Percentiles rank a stretch among this genome's conserved stretches.
Evolutionary conservation across 2,888 invertebrate genomes (phyloP).

Genomic region (Lucinisca nassula): DNA sequence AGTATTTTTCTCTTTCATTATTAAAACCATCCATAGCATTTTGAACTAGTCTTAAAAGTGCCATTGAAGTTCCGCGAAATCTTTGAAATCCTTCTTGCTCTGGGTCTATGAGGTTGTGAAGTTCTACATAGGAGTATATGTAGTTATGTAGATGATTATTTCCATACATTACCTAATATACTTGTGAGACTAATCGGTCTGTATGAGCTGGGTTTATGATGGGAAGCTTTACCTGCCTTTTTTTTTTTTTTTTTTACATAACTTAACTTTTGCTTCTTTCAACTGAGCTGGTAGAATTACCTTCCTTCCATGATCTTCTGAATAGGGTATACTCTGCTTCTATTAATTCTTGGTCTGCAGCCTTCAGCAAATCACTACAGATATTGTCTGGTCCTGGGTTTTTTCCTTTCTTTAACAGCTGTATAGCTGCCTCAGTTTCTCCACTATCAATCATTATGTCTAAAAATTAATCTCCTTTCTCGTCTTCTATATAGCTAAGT

Average conservation of each 20-base stretch:
- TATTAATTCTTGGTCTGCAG: not conserved
- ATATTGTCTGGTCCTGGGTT: constrained; percentile 5
- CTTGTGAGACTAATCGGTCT: constrained; percentile 42
- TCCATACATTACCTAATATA: constrained; percentile 22
- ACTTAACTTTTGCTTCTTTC: constrained; percentile 30
- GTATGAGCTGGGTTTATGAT: constrained; percentile 10
- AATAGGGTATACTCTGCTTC: not conserved
- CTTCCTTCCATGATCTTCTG: not conserved
- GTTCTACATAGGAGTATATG: constrained; percentile 14
- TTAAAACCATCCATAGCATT: constrained; percentile 31
- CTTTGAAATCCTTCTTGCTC: constrained; percentile 34
- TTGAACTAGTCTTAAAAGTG: constrained; percentile 22
- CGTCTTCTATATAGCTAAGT: not conserved
- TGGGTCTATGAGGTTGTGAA: not conserved
- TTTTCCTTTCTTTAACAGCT: not conserved
- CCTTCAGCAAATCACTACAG: not conserved
- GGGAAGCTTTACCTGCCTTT: constrained; percentile 20
- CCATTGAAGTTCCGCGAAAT: constrained; percentile 1
- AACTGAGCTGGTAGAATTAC: constrained; percentile 19
- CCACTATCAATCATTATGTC: not conserved
- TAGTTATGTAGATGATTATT: constrained; percentile 14
- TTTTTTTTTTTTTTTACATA: constrained; percentile 24
- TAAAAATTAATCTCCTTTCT: not conserved
- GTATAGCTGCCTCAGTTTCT: not conserved
- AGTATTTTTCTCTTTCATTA: not conserved